Conservation (phyloP, 2,888 invertebrate species). For the Epirrhoe tristata region DNA sequence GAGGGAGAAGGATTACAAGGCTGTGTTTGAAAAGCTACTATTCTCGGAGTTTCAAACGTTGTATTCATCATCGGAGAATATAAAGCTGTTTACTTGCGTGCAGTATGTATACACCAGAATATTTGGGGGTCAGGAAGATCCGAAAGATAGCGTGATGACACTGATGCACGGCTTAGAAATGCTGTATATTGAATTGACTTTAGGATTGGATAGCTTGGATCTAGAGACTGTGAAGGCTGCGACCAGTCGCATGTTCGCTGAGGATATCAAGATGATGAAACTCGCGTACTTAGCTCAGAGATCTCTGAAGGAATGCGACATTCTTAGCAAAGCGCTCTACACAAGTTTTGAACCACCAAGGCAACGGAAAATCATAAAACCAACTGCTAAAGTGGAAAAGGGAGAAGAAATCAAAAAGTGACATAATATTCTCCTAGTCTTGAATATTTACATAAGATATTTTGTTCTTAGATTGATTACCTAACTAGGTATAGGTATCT, state of each 20-base stretch:
- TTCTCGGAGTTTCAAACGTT: slow-evolving; percentile 47
- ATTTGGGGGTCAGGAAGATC: slow-evolving; percentile 49
- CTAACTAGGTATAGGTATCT: no score
- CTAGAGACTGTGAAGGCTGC: slow-evolving; percentile 49
- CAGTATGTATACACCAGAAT: slow-evolving; percentile 50
- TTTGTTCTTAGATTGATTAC: no score
- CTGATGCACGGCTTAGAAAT: slow-evolving; percentile 50
- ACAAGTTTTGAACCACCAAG: slow-evolving; percentile 53
- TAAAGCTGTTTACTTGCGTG: slow-evolving; percentile 54
- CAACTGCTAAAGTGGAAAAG: slow-evolving; percentile 27
- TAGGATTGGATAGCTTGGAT: slow-evolving; percentile 47
- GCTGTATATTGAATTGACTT: slow-evolving; percentile 44
- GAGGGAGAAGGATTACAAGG: slow-evolving; percentile 44
- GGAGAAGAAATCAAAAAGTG: slow-evolving; percentile 6
- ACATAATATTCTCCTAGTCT: background rate
- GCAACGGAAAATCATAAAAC: slow-evolving; percentile 13
- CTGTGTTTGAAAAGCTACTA: slow-evolving; percentile 48
- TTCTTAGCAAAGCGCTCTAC: slow-evolving; percentile 49
- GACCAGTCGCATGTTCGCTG: slow-evolving; percentile 46
- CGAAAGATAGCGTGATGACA: slow-evolving; percentile 47
- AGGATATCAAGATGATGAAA: slow-evolving; percentile 50
- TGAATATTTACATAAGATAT: no score
- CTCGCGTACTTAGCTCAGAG: slow-evolving; percentile 51
- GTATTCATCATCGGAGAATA: slow-evolving; percentile 49
- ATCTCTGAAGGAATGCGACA: slow-evolving; percentile 48